Percentiles rank a stretch among this genome's conserved stretches.
Conservation (phyloP, 2,797 vertebrate species). For the Austrolebias charrua region DNA sequence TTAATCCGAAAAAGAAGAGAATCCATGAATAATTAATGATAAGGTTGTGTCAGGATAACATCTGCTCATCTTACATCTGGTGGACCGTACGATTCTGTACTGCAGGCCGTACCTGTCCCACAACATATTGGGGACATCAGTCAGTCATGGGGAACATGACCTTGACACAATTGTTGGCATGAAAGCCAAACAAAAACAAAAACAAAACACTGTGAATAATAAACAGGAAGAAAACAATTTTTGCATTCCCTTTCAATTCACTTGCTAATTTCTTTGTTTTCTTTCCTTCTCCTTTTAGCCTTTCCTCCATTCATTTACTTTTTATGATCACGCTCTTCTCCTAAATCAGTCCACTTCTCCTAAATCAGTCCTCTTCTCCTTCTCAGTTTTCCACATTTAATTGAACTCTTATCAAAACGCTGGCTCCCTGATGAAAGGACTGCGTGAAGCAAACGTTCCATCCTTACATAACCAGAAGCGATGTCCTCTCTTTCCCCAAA, state of each 20-base stretch:
- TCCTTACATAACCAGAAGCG: conserved; percentile 14
- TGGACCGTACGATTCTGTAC: conserved; percentile 39
- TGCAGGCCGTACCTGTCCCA: conserved; percentile 33
- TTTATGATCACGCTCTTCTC: neutral
- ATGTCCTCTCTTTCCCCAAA: conserved; percentile 14
- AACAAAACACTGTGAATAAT: too few relatives aligned
- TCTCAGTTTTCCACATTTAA: neutral
- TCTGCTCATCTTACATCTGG: too few relatives aligned
- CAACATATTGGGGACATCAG: too few relatives aligned
- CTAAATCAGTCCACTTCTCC: neutral
- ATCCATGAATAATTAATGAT: too few relatives aligned
- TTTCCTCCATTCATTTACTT: neutral
- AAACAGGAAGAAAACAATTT: conserved; percentile 1
- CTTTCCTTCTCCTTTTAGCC: neutral
- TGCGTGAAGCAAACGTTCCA: neutral
- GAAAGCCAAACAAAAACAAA: conserved; percentile 40
- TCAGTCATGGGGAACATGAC: conserved; percentile 39
- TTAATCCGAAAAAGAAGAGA: too few relatives aligned
- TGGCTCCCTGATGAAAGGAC: conserved; percentile 18
- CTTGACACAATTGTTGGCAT: conserved; percentile 31
- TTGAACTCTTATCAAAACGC: conserved; percentile 1
- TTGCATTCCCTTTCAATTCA: neutral
- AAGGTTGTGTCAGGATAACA: too few relatives aligned
- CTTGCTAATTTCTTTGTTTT: neutral
- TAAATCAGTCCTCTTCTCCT: neutral